phyloP scores from a whole-genome alignment of 1,140 invertebrate species.

The Ostrea edulis region DNA sequence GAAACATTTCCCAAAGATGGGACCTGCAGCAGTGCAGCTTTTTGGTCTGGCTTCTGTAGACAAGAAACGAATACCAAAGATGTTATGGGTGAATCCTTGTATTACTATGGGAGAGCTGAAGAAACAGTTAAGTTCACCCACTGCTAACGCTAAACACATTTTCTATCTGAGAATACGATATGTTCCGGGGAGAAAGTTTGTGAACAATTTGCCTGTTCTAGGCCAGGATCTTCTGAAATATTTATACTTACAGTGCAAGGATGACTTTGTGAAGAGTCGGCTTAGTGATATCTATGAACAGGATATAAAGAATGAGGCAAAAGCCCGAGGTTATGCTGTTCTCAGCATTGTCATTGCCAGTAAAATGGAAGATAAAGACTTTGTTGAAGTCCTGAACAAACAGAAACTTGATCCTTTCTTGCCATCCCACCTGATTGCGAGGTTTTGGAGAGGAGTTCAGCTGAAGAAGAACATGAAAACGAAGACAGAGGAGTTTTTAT shows the following conservation, averaged over 20 bases:
- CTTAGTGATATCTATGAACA: conserved; percentile 36
- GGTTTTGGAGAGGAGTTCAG: background rate
- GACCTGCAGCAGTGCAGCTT: conserved; percentile 51
- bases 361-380: conserved; percentile 40
- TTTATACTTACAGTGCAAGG: conserved; percentile 44
- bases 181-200: conserved; percentile 33
- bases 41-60: conserved; percentile 54
- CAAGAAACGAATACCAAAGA: conserved; percentile 18
- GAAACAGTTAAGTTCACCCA: background rate
- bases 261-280: conserved; percentile 48
- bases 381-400: background rate
- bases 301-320: conserved; percentile 21
- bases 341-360: conserved; percentile 45
- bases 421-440: background rate
- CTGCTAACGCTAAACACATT: background rate
- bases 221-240: conserved; percentile 43
- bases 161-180: conserved; percentile 47
- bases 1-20: conserved; percentile 30
- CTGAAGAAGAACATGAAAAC: conserved; percentile 14
- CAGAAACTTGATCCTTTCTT: conserved; percentile 41
- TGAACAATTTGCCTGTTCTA: conserved; percentile 16
- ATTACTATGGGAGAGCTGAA: conserved; percentile 17
- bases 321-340: conserved; percentile 51
- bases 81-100: conserved; percentile 52
- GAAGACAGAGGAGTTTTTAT: background rate